Percentiles rank a stretch among this genome's conserved stretches.
Conservation (phyloP, 2,113 vertebrate species). For the Percina caprodes region DNA sequence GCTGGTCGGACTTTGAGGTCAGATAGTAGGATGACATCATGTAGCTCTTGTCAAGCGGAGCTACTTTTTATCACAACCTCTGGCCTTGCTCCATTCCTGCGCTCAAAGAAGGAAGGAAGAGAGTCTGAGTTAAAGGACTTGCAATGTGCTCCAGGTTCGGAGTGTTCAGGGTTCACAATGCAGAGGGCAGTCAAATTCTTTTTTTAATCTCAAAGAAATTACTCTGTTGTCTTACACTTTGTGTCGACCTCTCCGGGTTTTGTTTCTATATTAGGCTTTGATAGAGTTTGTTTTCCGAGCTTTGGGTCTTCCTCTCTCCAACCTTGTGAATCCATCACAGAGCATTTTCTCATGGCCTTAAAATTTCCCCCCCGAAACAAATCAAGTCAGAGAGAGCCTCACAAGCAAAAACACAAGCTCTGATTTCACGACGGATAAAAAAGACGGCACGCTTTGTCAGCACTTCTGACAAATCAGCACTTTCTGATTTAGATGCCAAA, state of each 20-base stretch:
- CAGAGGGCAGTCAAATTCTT: conserved; percentile 36
- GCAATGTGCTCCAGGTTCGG: conserved; percentile 19
- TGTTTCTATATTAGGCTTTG: conserved; percentile 63
- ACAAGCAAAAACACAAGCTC: conserved; percentile 42
- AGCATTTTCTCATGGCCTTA: conserved; percentile 76
- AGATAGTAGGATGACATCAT: conserved; percentile 70
- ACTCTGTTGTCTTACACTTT: conserved; percentile 53
- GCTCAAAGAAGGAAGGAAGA: conserved; percentile 62
- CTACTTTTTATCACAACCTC: conserved; percentile 60
- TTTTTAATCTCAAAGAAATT: conserved; percentile 52
- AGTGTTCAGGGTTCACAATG: conserved; percentile 26
- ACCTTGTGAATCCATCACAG: conserved; percentile 70
- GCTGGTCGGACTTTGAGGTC: conserved; percentile 26
- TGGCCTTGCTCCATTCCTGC: conserved; percentile 39
- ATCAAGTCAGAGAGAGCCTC: conserved; percentile 39
- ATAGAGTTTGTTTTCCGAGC: conserved; percentile 62
- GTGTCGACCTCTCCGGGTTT: conserved; percentile 47
- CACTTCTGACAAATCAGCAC: conserved; percentile 38
- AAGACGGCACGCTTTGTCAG: conserved; percentile 9
- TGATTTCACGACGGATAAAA: conserved; percentile 60
- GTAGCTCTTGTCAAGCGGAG: conserved; percentile 26
- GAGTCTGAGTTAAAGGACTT: conserved; percentile 29
- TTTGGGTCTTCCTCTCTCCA: conserved; percentile 54
- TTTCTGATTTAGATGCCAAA: conserved; percentile 21
- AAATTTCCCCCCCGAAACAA: conserved; percentile 53